Evolutionary conservation across 1,140 invertebrate species (phyloP), one percentile per base, ranked within the genome.

Genomic region (Drosophila rhopaloa): DNA sequence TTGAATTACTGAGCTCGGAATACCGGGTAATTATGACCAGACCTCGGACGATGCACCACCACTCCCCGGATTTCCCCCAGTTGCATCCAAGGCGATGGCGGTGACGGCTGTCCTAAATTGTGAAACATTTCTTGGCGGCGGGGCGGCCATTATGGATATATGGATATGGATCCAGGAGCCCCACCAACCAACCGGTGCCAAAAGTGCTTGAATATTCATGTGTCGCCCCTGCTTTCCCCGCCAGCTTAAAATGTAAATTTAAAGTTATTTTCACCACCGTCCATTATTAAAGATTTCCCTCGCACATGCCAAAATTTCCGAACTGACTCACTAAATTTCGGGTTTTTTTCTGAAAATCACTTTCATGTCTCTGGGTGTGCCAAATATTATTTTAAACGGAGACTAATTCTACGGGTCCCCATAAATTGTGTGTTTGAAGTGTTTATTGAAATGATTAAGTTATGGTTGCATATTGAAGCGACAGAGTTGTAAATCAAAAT

Each of bases 31-130:
- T 89, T 88, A 88, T 88, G 73, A 72, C 46, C 72, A 67, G 57
- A 71, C 61, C 65, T 62, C 48, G 44, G 63, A 67, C 40, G 55
- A 43, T 76, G 76, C 59, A 65, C 43, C 38, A 16, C 74, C 50
- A 19, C 38, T 27, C 27, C 55, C 40, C 56, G 4, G 38, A 43
- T 9, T n/a, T 4, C 8, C 27, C 8, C 9, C 1, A 3, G 29
- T 44, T 65, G 62, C 57, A 65, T 65, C 57, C 50, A 43, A 56
- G 66, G 51, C 47, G 48, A 13, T 37, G 53, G 43, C 43, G 62
- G 79, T 66, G 53, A 66, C 73, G 81, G 74, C 77, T 81, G 82
- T 86, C 82, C 82, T 86, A 82, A 86, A 86, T 82, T 86, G 82
- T 86, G 82, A 85, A 85, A 85, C 82, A 85, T 82, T 85, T 86